Evolutionary conservation across 2,888 invertebrate genomes (phyloP), one percentile per base, ranked within the genome.

Genomic region (Agonopterix heracliana): DNA sequence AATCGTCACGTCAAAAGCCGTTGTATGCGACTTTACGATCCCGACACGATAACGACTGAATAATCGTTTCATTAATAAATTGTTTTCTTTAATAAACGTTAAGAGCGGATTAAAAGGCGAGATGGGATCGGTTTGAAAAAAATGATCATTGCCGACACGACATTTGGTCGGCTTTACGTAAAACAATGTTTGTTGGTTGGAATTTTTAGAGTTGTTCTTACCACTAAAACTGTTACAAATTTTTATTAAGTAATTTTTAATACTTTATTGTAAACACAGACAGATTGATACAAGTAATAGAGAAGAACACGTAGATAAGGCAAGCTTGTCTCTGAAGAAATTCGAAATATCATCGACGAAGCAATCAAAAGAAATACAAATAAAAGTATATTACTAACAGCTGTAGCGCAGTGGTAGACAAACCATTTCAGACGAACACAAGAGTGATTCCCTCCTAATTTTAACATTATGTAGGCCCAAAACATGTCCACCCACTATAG

Each of bases 11-110:
- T 36, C 35, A 36, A 45, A 36, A 5, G 14, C 45, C 45, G 45
- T 35, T 36, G 34, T 44, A 12, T 12, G 45, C 45, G 44, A 17
- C 45, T 34, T 48, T 43, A 38, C 46, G 49, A 50, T 50, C 51
- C 51, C 54, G 54, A 53, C 26, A 26, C 26, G 81, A 84, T 83
- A 84, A 76, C 59, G 52, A 51, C 63, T 81, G 77, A 84, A 78
- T 78, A 82, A 86, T 83, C 75, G 78, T 81, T 83, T 84, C 79
- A 83, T 85, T 85, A 82, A 76, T 80, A 81, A 81, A 83, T 84
- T 79, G 78, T 73, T 76, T 10, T 63, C 74, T 75, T 78, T 80
- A 76, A 77, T 79, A 78, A 76, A 78, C 62, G 70, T 71, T 71
- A 52, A 46, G 36, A 13, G 51, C 65, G 68, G 67, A 63, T 78